A percentile compares a stretch with the other conserved stretches of the same genome.
These are phyloP conservation scores for Hermaeophaga mercurialis DNA, from an alignment of 2,888 invertebrate genomes.

Conservation along the genomic window DNA sequence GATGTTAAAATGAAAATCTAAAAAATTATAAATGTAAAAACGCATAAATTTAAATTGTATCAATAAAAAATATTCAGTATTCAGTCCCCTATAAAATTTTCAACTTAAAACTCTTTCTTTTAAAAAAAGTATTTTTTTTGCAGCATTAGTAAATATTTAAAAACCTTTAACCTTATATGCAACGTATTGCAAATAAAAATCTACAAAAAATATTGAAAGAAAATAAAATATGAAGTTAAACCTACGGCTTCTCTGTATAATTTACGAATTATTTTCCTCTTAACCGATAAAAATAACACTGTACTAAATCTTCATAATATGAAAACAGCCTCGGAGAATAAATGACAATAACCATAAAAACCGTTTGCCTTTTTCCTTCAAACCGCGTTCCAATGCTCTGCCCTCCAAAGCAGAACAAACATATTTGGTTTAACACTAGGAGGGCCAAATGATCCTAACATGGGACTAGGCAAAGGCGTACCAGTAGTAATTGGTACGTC, in stretches of 20 bases:
- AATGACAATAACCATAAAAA: neutral
- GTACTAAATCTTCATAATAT: neutral
- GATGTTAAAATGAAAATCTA: slow-evolving; percentile 29
- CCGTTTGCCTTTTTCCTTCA: slow-evolving; percentile 35
- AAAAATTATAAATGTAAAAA: slow-evolving; percentile 12
- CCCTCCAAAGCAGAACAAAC: slow-evolving; percentile 74
- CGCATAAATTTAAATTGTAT: neutral
- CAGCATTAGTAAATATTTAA: neutral
- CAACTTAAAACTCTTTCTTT: neutral
- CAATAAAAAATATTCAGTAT: neutral
- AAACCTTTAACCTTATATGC: neutral
- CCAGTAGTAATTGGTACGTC: slow-evolving; percentile 59
- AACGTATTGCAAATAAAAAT: too few relatives aligned
- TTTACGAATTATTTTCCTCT: too few relatives aligned
- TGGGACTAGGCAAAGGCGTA: slow-evolving; percentile 53
- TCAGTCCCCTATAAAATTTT: neutral
- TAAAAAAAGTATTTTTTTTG: neutral
- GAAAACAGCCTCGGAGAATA: slow-evolving; percentile 1
- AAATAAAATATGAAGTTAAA: too few relatives aligned
- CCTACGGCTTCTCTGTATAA: too few relatives aligned
- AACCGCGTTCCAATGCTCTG: slow-evolving; percentile 69
- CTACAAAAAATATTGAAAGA: too few relatives aligned
- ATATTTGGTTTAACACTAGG: slow-evolving; percentile 54
- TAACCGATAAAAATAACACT: neutral
- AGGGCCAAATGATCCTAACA: slow-evolving; percentile 38